phyloP scores from a whole-genome alignment of 2,113 vertebrate genomes.

The Desmodus rotundus region DNA sequence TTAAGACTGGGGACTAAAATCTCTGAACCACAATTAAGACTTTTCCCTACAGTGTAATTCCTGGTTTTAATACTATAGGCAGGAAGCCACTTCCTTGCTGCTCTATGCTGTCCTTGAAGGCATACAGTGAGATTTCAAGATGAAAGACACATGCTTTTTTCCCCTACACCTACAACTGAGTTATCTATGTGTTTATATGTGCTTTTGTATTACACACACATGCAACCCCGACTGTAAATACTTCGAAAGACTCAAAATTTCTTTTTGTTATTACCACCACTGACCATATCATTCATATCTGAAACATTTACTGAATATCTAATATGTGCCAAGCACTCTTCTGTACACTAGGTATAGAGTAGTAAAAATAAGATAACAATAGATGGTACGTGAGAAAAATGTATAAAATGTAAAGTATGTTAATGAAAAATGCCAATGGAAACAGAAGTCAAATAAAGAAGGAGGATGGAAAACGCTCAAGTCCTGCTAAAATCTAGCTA shows the following conservation, averaged over 20 bases:
- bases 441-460: background rate
- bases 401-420: background rate
- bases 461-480: background rate
- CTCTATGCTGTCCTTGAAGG: background rate
- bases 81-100: slow-evolving; percentile 18
- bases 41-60: background rate
- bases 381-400: background rate
- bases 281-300: background rate
- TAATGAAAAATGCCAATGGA: background rate
- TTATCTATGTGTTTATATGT: background rate
- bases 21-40: background rate
- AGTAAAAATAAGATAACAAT: background rate
- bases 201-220: background rate
- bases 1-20: background rate
- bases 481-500: background rate
- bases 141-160: background rate
- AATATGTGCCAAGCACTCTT: background rate
- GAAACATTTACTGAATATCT: background rate
- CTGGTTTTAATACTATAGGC: background rate
- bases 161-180: background rate
- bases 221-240: background rate
- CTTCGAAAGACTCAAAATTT: background rate
- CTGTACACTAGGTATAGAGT: background rate
- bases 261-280: background rate
- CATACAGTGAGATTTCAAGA: background rate